Base-by-base conservation (phyloP, 2,888 invertebrate genomes). In the Catocala nupta region DNA sequence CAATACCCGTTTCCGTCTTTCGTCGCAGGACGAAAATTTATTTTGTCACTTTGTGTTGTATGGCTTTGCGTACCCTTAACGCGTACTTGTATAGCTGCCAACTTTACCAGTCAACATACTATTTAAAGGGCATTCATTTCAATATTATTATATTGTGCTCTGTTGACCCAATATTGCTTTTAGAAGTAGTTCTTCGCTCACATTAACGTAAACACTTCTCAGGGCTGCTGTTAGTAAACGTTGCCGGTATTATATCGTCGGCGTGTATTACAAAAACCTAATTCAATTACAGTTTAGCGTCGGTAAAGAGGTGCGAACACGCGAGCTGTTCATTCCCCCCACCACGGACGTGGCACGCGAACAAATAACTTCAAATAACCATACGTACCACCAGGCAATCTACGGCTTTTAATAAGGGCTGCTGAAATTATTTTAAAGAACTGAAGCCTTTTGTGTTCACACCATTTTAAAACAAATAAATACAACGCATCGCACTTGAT, bases 261-360 rank as follows among this genome's bases (percentile, higher is more conserved):
- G 55, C 59, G 59, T 62, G 63, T 63, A 49, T 66, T 70, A 68
- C 54, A 71, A 68, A 78, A 81, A 80, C 80, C 75, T 79, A 80
- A 80, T 81, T 80, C 78, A 81, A 81, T 83, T 85, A 81, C 69
- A 62, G 71, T 55, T 55, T 64, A 66, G 70, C 61, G 55, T 39
- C 63, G 70, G 72, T 75, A 73, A 79, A 73, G 77, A 83, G 84
- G 85, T 82, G 85, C 63, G 76, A 83, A 81, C 85, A 85, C 85
- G 85, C 85, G 80, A 85, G 70, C 66, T 59, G 65, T 68, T 74
- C 77, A 70, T 75, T 63, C 70, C 48, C 53, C 51, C 13, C 55
- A 16, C 57, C 56, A 48, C 59, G 13, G 43, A 43, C 53, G 56
- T 42, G 33, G 52, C 81, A 77, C 79, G 82, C 81, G 59, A 78